These are phyloP conservation scores for Glaucomys volans DNA, from an alignment of 2,113 vertebrate genomes.

Conservation along the genomic window DNA sequence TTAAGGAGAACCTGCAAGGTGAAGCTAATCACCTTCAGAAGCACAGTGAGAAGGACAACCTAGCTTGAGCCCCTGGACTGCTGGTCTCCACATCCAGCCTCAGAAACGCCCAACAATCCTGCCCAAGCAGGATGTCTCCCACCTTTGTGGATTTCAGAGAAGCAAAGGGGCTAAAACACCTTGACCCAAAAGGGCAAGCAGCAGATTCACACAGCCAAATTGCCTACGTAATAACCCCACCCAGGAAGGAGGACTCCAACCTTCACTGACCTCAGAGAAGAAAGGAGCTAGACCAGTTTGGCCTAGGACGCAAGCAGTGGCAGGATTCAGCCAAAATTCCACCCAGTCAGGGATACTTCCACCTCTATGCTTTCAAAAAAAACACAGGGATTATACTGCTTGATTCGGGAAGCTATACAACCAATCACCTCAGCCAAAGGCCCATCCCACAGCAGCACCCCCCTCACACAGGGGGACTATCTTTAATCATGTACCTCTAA, in stretches of 20 bases:
- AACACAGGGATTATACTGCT: neutral
- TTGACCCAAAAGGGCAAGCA: neutral
- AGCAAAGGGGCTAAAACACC: neutral
- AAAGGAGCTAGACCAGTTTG: neutral
- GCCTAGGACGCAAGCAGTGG: neutral
- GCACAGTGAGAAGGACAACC: neutral
- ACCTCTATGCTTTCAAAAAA: neutral
- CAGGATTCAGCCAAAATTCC: neutral
- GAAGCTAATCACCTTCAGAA: neutral
- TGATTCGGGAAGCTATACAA: neutral
- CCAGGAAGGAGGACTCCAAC: neutral
- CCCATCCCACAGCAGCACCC: neutral
- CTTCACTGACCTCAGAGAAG: neutral
- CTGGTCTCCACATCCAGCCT: neutral
- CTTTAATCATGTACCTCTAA: neutral
- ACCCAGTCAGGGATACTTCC: neutral
- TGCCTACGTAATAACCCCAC: neutral
- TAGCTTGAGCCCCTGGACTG: neutral
- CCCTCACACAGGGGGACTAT: neutral
- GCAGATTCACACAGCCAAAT: neutral
- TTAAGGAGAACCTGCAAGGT: neutral
- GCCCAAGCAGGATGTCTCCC: neutral
- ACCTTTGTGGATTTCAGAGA: neutral
- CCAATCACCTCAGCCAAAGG: neutral
- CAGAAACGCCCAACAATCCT: neutral